Percentiles rank a stretch among this genome's conserved stretches.
These are phyloP conservation scores for Hippocampus guttulatus DNA, from an alignment of 2,113 vertebrate species.

Conservation along the genomic window DNA sequence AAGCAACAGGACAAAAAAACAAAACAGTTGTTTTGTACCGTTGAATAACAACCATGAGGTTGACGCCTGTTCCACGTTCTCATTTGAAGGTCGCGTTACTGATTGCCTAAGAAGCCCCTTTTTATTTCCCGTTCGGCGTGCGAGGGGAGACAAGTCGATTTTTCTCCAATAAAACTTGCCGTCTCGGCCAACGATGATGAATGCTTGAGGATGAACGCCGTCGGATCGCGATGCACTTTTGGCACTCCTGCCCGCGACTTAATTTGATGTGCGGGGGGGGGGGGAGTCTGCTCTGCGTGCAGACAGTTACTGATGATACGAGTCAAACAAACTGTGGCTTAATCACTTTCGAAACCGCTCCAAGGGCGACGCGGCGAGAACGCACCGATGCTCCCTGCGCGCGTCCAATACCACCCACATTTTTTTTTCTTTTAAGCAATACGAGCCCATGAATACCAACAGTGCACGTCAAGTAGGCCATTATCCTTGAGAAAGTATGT, in stretches of 20 bases:
- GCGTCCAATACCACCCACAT: not conserved
- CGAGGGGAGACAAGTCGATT: not conserved
- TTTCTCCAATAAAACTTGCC: not conserved
- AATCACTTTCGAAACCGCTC: conserved; percentile 45
- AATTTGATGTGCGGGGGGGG: conserved; percentile 4
- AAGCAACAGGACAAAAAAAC: not conserved
- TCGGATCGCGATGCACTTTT: not conserved
- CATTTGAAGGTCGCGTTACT: not conserved
- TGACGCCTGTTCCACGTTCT: not conserved
- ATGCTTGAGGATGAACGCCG: not conserved
- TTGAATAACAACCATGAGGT: not conserved
- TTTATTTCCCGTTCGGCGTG: not conserved
- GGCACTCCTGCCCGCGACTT: not conserved
- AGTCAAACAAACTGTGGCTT: conserved; percentile 29
- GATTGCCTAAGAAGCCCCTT: too few relatives aligned
- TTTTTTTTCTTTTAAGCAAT: not conserved
- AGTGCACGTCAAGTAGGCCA: not conserved
- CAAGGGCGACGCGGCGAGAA: conserved; percentile 25
- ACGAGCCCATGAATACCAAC: not conserved
- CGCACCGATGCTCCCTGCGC: conserved; percentile 3
- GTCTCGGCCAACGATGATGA: not conserved
- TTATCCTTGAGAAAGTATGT: conserved; percentile 38
- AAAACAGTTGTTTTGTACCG: not conserved
- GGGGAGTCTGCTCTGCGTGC: conserved; percentile 1
- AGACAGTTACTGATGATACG: conserved; percentile 32